Conservation (phyloP, 2,113 vertebrate genomes). For the Benitochromis conjunctus region DNA sequence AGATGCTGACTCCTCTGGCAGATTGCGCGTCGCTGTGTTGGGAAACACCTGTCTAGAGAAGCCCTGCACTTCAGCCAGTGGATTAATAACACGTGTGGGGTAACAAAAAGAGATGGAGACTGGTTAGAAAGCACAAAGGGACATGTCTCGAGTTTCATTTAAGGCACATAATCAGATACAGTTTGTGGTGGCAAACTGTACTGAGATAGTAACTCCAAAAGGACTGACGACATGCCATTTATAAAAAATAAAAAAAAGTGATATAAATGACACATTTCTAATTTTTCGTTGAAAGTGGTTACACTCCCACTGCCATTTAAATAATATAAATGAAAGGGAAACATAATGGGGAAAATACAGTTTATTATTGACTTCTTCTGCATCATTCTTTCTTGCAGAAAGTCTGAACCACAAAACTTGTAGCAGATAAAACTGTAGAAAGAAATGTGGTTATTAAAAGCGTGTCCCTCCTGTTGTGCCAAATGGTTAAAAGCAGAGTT, state of each 20-base stretch:
- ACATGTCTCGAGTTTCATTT: background rate
- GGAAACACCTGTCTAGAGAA: background rate
- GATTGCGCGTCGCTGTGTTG: background rate
- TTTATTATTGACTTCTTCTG: background rate
- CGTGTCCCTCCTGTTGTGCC: fast-evolving
- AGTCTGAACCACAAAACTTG: background rate
- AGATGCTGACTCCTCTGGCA: constrained; percentile 9
- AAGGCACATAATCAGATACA: background rate
- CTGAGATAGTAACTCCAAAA: background rate
- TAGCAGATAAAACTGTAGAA: background rate
- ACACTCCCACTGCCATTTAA: background rate
- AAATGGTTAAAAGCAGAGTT: fast-evolving
- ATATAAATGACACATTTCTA: background rate
- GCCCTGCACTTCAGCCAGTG: background rate
- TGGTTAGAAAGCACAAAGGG: background rate
- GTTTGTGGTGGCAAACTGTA: background rate
- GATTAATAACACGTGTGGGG: background rate
- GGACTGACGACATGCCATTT: background rate
- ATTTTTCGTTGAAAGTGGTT: fast-evolving
- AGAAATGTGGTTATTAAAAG: fast-evolving
- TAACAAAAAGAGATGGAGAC: background rate
- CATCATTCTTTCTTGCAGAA: background rate
- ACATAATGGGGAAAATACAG: background rate
- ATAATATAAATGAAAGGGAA: background rate
- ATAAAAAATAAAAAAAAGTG: too few species aligned